Evolutionary conservation across 2,113 vertebrate species (phyloP), one percentile per base, ranked within the genome.

Genomic region (Otis tarda): DNA sequence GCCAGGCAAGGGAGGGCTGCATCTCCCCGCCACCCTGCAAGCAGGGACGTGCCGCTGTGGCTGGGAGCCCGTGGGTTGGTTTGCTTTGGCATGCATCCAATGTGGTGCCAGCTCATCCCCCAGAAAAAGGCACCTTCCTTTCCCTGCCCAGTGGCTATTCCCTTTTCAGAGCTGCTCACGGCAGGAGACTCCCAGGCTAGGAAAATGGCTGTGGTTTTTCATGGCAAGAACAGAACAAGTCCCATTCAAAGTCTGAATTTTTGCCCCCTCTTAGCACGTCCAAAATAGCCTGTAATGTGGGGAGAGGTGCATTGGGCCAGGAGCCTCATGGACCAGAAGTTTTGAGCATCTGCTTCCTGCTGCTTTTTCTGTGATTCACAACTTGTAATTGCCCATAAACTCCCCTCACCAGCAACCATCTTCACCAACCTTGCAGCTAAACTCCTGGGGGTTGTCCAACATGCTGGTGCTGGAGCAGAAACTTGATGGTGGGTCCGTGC

Each of bases 21-120:
- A 20, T 12, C 39, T 63, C 17, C 35, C n/a, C 0, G 1, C 49
- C 0, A 0, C 30, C 27, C n/a, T 23, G 50, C 60, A 73, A 71
- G 63, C 79, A 71, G 9, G 14, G 57, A 76, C 3, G 0, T 61
- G 69, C 30, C 0, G 0, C 61, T 2, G 2, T 2, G 1, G 37
- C 60, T 23, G 33, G 56, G 22, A 87, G 68, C 74, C 30, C 2
- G 2, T 27, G 37, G 45, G 45, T 18, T 50, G 52, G 20, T 65
- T 82, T 69, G 49, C 64, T 86, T 69, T 86, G 79, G 61, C 70
- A 53, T 0, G 0, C 10, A 20, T 39, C 31, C 6, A 0, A 17
- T 43, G 49, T 22, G 35, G 28, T 1, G 1, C 39, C 47, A 39
- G 39, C 56, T 70, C 69, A 39, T 9, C 4, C 8, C 22, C 14